A percentile compares a stretch with the other conserved stretches of the same genome.
Conservation (phyloP, 2,797 vertebrate genomes). For the Malacoctenus gilli region DNA sequence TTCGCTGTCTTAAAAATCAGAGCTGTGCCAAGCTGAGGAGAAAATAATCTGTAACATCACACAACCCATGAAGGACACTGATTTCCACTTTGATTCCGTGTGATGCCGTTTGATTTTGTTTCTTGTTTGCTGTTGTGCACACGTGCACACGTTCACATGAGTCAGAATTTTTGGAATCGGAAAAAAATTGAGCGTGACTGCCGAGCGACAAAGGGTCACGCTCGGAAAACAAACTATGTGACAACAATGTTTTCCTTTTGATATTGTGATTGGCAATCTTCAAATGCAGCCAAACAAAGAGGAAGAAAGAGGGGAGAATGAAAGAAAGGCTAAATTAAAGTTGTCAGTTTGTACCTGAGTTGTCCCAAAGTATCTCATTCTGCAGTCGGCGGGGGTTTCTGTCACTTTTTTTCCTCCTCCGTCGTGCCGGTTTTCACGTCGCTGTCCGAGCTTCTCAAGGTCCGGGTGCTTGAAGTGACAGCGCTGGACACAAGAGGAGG, state of each 20-base stretch:
- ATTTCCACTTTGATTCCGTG: constrained; percentile 65
- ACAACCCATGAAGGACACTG: constrained; percentile 62
- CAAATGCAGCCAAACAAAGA: constrained; percentile 67
- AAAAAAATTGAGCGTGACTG: constrained; percentile 51
- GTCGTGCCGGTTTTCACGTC: constrained; percentile 44
- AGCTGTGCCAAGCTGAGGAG: constrained; percentile 56
- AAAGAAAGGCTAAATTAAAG: constrained; percentile 62
- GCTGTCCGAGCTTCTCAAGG: constrained; percentile 35
- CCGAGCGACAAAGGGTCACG: constrained; percentile 47
- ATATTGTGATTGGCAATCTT: constrained; percentile 66
- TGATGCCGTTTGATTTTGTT: constrained; percentile 59
- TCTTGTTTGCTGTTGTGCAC: constrained; percentile 34
- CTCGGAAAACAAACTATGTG: constrained; percentile 58
- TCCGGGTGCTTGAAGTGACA: constrained; percentile 53
- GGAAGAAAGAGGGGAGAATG: constrained; percentile 25
- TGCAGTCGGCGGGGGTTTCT: constrained; percentile 71
- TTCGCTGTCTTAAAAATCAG: constrained; percentile 56
- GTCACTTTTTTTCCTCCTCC: constrained; percentile 55
- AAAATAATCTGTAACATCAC: constrained; percentile 66
- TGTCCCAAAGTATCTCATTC: constrained; percentile 69
- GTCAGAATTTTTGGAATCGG: constrained; percentile 38
- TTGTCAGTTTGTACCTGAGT: constrained; percentile 68
- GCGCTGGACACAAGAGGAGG: constrained; percentile 36
- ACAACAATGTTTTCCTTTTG: constrained; percentile 64
- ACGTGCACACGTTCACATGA: background rate